Percentiles rank a stretch among this genome's conserved stretches.
Evolutionary conservation across 1,140 invertebrate species (phyloP).

Genomic region (Listronotus bonariensis): DNA sequence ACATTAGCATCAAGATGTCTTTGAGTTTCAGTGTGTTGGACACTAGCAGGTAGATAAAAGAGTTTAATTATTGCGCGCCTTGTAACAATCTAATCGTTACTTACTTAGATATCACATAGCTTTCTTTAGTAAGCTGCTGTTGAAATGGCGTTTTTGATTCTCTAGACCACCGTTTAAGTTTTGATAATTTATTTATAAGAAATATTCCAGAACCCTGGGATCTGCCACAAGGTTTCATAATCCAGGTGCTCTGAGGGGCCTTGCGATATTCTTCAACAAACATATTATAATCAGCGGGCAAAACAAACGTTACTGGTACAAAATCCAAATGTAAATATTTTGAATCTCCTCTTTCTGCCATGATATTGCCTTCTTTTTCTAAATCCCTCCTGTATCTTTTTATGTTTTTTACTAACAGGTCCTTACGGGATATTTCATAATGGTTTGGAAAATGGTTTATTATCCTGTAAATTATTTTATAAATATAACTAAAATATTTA

Average conservation of each 20-base stretch:
- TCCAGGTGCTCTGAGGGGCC: constrained; percentile 92
- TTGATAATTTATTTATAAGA: constrained; percentile 86
- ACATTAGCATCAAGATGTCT: too few relatives aligned
- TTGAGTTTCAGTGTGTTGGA: too few relatives aligned
- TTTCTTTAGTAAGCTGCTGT: constrained; percentile 82
- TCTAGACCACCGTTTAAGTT: constrained; percentile 85
- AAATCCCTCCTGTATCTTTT: constrained; percentile 91
- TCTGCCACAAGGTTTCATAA: constrained; percentile 95
- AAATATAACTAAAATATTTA: too few relatives aligned
- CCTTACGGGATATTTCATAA: constrained; percentile 93
- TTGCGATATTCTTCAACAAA: constrained; percentile 94
- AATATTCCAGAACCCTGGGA: constrained; percentile 89
- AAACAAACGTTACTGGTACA: constrained; percentile 89
- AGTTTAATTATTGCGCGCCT: too few relatives aligned
- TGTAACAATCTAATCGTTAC: too few relatives aligned
- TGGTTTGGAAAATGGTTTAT: constrained; percentile 95
- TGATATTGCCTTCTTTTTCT: constrained; percentile 84
- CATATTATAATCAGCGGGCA: constrained; percentile 94
- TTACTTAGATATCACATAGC: constrained; percentile 85
- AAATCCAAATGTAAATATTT: constrained; percentile 86
- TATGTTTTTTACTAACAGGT: constrained; percentile 94
- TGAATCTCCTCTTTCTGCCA: constrained; percentile 77
- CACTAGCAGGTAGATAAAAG: too few relatives aligned
- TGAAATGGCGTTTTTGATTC: constrained; percentile 82
- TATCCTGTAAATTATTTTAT: constrained; percentile 60